Percentiles rank a stretch among this genome's conserved stretches.
Evolutionary conservation across 2,888 invertebrate species (phyloP).

Genomic region (Scrobipalpa atriplicella): DNA sequence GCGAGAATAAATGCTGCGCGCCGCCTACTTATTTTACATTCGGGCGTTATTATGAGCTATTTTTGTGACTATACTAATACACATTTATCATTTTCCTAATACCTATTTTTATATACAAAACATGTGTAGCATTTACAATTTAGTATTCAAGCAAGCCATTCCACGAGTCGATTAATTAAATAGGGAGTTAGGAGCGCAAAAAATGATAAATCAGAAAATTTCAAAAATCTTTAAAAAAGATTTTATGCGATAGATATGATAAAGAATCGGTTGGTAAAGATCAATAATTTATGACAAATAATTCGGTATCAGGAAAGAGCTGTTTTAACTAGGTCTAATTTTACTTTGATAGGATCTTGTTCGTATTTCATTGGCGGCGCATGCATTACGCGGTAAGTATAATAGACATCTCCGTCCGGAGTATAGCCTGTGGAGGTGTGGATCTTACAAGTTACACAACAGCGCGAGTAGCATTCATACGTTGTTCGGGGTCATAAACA

Average conservation of each 20-base stretch:
- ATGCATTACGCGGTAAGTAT: not conserved
- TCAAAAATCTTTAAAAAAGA: too few species aligned
- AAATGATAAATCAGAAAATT: too few species aligned
- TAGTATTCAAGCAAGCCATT: too few species aligned
- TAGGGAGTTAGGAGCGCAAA: too few species aligned
- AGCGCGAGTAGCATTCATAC: not conserved
- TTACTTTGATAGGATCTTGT: not conserved
- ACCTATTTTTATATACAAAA: too few species aligned
- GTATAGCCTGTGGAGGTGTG: not conserved
- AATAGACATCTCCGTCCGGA: not conserved
- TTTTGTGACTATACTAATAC: not conserved
- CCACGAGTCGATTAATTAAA: too few species aligned
- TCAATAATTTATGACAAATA: not conserved
- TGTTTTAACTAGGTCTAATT: not conserved
- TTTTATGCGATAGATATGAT: too few species aligned
- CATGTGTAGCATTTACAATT: too few species aligned
- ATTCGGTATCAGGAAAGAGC: not conserved
- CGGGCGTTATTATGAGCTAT: not conserved
- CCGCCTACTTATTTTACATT: not conserved
- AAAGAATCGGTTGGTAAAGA: too few species aligned
- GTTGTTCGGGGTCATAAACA: too few species aligned
- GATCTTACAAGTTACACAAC: not conserved
- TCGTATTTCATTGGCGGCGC: not conserved
- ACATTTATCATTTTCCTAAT: too few species aligned
- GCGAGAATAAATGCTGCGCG: constrained; percentile 21